Conservation (phyloP, 2,113 vertebrate species). For the Melanocharis versteri region DNA sequence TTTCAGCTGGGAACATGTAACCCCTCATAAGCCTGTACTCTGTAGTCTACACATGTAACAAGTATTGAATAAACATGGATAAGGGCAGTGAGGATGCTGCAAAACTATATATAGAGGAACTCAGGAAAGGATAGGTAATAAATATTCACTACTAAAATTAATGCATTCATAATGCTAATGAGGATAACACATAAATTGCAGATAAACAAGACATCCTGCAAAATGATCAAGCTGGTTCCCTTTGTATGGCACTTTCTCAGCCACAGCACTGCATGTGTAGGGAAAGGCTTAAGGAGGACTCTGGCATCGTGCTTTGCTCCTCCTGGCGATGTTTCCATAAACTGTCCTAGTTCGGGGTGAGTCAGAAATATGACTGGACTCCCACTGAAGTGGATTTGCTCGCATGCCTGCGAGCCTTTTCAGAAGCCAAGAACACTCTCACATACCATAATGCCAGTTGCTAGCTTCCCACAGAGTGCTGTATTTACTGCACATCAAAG, state of each 20-base stretch:
- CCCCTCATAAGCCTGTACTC: not conserved
- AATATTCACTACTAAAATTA: not conserved
- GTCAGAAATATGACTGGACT: not conserved
- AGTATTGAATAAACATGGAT: not conserved
- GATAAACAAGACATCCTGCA: not conserved
- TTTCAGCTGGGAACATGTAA: not conserved
- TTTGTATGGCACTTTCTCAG: not conserved
- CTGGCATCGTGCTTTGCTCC: not conserved
- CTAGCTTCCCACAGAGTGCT: slow-evolving; percentile 12
- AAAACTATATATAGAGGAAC: not conserved
- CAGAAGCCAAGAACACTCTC: slow-evolving; percentile 5
- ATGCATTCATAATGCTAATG: not conserved
- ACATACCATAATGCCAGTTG: not conserved
- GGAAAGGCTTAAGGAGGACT: not conserved
- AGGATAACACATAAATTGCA: not conserved
- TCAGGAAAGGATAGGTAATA: not conserved
- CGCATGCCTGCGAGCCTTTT: not conserved
- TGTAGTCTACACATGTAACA: not conserved
- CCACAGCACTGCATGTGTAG: not conserved
- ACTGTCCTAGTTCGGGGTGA: not conserved
- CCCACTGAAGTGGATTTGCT: not conserved
- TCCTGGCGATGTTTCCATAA: not conserved
- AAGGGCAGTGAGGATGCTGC: not conserved
- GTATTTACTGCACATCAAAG: slow-evolving; percentile 35
- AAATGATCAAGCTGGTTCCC: not conserved